Evolutionary conservation across 2,888 invertebrate species (phyloP), one percentile per base, ranked within the genome.

Genomic region (Drosophila lacicola): DNA sequence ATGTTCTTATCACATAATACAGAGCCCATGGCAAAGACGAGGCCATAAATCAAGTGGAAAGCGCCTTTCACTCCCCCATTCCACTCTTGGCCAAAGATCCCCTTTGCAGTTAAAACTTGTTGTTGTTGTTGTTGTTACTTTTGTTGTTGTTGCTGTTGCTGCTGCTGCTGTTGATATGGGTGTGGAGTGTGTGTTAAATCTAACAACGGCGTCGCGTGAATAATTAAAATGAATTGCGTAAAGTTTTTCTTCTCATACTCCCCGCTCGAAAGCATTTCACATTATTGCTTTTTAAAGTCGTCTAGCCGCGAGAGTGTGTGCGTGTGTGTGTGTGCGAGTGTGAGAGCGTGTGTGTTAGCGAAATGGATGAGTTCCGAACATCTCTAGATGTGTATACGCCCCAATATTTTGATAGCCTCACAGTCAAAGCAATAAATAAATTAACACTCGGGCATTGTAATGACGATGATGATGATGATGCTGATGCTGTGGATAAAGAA

Each of bases 1-100:
- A 83, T 83, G 85, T 87, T 84, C 83, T 87, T 87, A 84, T 84
- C 88, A 80, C 88, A 88, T 78, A 80, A 74, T 73, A 57, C 68
- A 57, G 50, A 51, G 37, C 42, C 61, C 66, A 47, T 62, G 51
- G 64, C 45, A 29, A 56, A 67, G 74, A 29, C 70, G 50, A 46
- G 50, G 70, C 82, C 56, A 87, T 84, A 87, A 84, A 84, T 84
- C 85, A 84, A 87, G 78, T 80, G 75, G 77, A 73, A 84, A 72
- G 83, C 76, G 77, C 64, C 60, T 60, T 60, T 42, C 60, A 21
- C 56, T 41, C 51, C 45, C 47, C 37, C 19, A 19, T n/a, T 19
- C 45, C 29, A 14, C 45, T 37, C 45, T 54, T 42, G 11, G 17
- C 19, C 58, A 39, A 25, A 42, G 51, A 44, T 62, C 37, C 66